Evolutionary conservation across 2,888 invertebrate species (phyloP), one percentile per base, ranked within the genome.

Genomic region (Dicycla oo): DNA sequence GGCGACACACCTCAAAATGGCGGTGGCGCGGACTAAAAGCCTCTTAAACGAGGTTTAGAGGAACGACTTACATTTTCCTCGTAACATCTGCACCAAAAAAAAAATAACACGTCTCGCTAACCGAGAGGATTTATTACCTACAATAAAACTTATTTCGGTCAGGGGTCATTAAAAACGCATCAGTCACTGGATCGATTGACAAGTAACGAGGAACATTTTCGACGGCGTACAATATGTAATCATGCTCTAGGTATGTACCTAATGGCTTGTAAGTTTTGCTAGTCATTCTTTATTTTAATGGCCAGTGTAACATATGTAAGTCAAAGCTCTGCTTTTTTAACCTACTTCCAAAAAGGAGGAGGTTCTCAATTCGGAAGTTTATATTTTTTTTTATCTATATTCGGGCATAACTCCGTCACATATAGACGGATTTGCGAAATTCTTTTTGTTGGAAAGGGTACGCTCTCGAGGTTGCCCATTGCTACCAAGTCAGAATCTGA

Each of bases 141-240:
- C 69, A 76, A 77, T 85, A 83, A 76, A 82, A 79, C 68, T 73
- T 83, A 53, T 73, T 72, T 67, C 51, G 58, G 34, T 34, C 72
- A 75, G 62, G 60, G 67, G 69, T 87, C 88, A 84, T 90, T 90
- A 91, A 87, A 88, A 88, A 81, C 82, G 45, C 83, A 90, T 91
- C 85, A 83, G 88, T 91, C 89, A 89, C 70, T 65, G 62, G 67
- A 84, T 88, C 77, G 87, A 84, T 88, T 78, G 87, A 84, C 84
- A 79, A 83, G 74, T 68, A 66, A 73, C 67, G 65, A 68, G 45
- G 65, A 66, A 68, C 61, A 51, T 73, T 73, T 77, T 64, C 56
- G 53, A 62, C 53, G 30, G 18, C 40, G 62, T 63, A 84, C 75
- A 51, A 49, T 71, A 73, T 75, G 73, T 73, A 54, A 72, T 71